Conservation (phyloP, 2,113 vertebrate genomes). For the Larimichthys polyactis region DNA sequence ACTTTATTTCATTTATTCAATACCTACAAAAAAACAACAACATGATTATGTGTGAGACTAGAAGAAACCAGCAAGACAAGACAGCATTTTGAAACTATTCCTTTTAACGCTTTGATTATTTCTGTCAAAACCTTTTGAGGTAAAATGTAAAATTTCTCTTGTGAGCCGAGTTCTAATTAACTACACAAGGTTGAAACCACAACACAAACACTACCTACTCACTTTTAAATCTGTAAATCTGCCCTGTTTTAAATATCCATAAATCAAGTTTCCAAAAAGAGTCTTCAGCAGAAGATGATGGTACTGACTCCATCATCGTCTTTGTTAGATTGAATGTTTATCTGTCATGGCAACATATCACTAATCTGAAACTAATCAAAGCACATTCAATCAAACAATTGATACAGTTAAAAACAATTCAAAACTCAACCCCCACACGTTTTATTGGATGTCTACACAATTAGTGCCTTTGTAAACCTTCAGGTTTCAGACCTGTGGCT, state of each 20-base stretch:
- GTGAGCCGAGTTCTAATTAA: background rate
- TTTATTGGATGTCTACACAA: conserved; percentile 57
- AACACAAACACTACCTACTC: background rate
- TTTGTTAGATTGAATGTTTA: conserved; percentile 29
- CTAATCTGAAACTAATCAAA: conserved; percentile 19
- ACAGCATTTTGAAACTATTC: background rate
- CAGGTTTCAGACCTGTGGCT: conserved; percentile 18
- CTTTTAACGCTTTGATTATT: background rate
- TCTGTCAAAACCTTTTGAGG: background rate
- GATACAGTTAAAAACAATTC: background rate
- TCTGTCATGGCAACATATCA: background rate
- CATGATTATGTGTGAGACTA: background rate
- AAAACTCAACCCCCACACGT: background rate
- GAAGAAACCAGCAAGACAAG: background rate
- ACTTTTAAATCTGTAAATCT: background rate
- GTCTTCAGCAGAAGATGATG: background rate
- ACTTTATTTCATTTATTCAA: background rate
- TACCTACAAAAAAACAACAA: background rate
- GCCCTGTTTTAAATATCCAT: background rate
- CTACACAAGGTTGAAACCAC: background rate
- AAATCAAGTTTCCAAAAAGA: background rate
- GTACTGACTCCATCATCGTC: background rate
- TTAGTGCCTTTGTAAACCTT: conserved; percentile 71
- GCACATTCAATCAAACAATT: background rate
- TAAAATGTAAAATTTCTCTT: background rate